Conservation (phyloP, 2,797 vertebrate genomes). For the Stomatorhinus walkeri region DNA sequence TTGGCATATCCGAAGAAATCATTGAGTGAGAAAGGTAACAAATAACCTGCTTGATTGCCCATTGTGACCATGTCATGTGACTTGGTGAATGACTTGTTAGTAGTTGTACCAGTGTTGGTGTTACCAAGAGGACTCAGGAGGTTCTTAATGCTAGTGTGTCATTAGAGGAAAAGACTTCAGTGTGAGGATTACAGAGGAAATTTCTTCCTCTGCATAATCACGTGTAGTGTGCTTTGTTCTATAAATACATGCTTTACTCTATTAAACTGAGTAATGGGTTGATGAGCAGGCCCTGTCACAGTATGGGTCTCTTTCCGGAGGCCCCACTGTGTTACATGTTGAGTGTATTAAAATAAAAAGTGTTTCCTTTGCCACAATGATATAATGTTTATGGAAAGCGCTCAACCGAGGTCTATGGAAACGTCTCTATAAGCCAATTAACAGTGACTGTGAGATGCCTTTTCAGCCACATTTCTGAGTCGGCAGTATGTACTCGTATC, state of each 20-base stretch:
- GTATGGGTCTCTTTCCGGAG: not conserved
- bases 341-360: slow-evolving; percentile 2
- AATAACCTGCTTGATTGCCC: not conserved
- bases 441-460: not conserved
- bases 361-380: not conserved
- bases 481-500: not conserved
- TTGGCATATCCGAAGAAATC: not conserved
- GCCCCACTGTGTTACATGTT: not conserved
- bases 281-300: not conserved
- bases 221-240: not conserved
- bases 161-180: slow-evolving; percentile 24
- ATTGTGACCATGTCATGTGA: not conserved
- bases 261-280: not conserved
- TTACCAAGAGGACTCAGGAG: slow-evolving; percentile 22
- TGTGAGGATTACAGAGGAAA: not conserved
- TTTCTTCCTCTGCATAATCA: not conserved
- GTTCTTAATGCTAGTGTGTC: slow-evolving; percentile 41
- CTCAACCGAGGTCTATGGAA: not conserved
- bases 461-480: not conserved
- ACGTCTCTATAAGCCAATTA: not conserved
- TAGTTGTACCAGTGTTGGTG: slow-evolving; percentile 31
- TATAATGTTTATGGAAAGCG: not conserved
- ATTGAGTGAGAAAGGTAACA: not conserved
- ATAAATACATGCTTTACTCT: not conserved
- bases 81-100: slow-evolving; percentile 61